A percentile compares a stretch with the other conserved stretches of the same genome.
Conservation (phyloP, 1,140 invertebrate species). For the Bacillus rossius region DNA sequence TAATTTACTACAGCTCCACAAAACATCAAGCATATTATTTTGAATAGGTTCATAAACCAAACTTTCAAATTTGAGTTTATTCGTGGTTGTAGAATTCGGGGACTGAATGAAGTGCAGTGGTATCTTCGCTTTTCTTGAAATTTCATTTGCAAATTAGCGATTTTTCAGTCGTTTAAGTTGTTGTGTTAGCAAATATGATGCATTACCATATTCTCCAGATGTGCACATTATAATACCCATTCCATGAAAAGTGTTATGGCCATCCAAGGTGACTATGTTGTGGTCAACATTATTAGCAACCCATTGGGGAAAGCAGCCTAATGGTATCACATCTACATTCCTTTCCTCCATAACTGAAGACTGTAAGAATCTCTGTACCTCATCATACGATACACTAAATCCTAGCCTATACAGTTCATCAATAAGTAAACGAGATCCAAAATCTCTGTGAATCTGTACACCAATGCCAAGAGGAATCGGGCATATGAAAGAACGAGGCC, state of each 20-base stretch:
- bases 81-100: no score
- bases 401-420: constrained; percentile 25
- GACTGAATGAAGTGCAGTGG: not conserved
- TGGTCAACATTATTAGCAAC: constrained; percentile 34
- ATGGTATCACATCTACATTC: not conserved
- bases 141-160: not conserved
- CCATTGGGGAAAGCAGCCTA: constrained; percentile 31
- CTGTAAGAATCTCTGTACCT: constrained; percentile 26
- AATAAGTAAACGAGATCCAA: constrained; percentile 24
- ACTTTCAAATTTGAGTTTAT: not conserved
- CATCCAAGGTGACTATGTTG: constrained; percentile 27
- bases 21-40: no score
- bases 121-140: not conserved
- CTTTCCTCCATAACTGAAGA: constrained; percentile 20
- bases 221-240: constrained; percentile 35
- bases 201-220: not conserved
- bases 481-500: constrained; percentile 36
- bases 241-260: constrained; percentile 37
- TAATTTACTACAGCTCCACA: no score
- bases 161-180: not conserved
- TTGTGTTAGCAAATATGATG: not conserved
- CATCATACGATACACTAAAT: constrained; percentile 28
- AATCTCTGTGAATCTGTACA: constrained; percentile 24
- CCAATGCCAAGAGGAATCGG: constrained; percentile 21
- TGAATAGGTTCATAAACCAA: not conserved